phyloP scores from a whole-genome alignment of 2,113 vertebrate species.

The Canis aureus region DNA sequence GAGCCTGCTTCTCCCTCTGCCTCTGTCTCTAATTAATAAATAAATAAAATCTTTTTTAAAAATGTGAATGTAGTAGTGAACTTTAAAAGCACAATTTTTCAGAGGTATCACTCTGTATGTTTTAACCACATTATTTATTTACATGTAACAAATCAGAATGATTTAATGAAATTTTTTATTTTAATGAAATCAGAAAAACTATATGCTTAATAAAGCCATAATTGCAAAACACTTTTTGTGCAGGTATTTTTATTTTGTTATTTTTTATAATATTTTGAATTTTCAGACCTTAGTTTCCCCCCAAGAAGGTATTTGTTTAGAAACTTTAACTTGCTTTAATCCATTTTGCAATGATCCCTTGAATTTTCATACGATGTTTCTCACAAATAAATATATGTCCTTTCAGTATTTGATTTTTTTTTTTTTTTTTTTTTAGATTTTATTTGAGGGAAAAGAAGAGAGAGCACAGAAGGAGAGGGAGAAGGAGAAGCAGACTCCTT shows the following conservation, averaged over 20 bases:
- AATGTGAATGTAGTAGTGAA: neutral
- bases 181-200: slow-evolving; percentile 29
- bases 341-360: neutral
- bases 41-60: too few species aligned
- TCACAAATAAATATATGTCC: neutral
- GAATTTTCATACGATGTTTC: slow-evolving; percentile 24
- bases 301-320: neutral
- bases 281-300: neutral
- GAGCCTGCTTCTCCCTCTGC: too few species aligned
- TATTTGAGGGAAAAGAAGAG: too few species aligned
- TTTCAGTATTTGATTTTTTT: neutral
- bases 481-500: too few species aligned
- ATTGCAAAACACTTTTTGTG: neutral
- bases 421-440: too few species aligned
- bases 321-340: slow-evolving; percentile 25
- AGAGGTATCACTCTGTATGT: slow-evolving; percentile 1
- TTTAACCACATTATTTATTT: neutral
- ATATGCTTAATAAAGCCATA: neutral
- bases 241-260: neutral
- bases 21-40: too few species aligned
- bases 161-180: too few species aligned
- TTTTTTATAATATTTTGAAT: slow-evolving; percentile 35
- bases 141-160: neutral
- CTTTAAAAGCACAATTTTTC: slow-evolving; percentile 25
- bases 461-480: too few species aligned